These are phyloP conservation scores for Semicossyphus pulcher DNA, from an alignment of 2,113 vertebrate species.

Conservation along the genomic window DNA sequence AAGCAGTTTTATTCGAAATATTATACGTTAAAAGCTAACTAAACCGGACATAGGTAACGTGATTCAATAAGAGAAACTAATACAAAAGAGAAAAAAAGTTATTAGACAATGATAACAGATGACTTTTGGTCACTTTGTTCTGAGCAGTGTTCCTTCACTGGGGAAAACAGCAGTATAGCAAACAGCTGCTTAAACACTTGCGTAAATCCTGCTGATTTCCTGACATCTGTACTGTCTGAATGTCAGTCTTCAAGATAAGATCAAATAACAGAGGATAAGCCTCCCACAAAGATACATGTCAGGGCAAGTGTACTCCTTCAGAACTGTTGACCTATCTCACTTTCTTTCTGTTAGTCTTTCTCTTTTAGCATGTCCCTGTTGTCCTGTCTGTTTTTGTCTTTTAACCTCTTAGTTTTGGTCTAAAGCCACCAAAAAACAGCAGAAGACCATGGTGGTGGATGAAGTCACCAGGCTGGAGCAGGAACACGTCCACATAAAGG, in stretches of 20 bases:
- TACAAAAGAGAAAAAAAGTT: neutral
- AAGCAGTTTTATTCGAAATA: too few relatives aligned
- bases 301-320: neutral
- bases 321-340: neutral
- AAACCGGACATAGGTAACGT: too few relatives aligned
- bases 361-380: too few relatives aligned
- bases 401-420: neutral
- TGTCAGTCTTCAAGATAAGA: neutral
- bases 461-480: neutral
- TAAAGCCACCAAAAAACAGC: neutral
- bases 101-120: neutral
- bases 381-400: too few relatives aligned
- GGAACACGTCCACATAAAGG: neutral
- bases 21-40: too few relatives aligned
- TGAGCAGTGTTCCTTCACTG: neutral
- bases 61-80: too few relatives aligned
- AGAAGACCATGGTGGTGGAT: neutral
- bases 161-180: slow-evolving; percentile 4
- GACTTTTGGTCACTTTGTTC: slow-evolving; percentile 1
- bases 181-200: slow-evolving; percentile 6
- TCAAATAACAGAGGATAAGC: slow-evolving; percentile 4
- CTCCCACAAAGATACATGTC: neutral
- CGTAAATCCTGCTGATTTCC: neutral
- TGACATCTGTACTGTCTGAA: neutral
- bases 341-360: neutral